Evolutionary conservation across 2,888 invertebrate genomes (phyloP).

Genomic region (Capitulum mitella): DNA sequence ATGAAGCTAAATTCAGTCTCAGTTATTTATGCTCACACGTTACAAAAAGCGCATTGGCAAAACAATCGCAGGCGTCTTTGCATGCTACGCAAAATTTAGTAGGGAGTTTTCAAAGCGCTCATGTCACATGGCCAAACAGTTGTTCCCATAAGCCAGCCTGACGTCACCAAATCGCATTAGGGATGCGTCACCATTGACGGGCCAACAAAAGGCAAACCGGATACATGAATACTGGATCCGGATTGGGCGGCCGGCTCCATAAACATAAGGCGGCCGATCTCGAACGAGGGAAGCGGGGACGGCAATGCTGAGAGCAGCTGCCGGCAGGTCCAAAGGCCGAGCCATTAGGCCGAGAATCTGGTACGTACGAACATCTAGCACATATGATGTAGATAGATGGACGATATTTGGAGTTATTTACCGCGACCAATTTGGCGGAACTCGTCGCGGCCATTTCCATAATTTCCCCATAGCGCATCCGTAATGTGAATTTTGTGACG

Average conservation of each 20-base stretch:
- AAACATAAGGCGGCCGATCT: constrained; percentile 2
- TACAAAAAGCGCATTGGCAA: too few species aligned
- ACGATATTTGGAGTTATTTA: neutral
- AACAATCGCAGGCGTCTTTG: too few species aligned
- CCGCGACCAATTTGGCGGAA: constrained; percentile 22
- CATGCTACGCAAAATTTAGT: too few species aligned
- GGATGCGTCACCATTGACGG: neutral
- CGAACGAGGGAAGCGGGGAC: too few species aligned
- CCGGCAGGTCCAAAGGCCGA: neutral
- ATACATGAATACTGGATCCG: neutral
- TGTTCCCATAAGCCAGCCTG: too few species aligned
- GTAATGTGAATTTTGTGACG: neutral
- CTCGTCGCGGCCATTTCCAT: neutral
- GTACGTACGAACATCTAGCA: neutral
- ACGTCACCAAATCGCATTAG: too few species aligned
- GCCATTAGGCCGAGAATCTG: constrained; percentile 3
- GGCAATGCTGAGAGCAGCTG: neutral
- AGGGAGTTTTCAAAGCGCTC: too few species aligned
- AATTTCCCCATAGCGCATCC: neutral
- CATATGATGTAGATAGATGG: neutral
- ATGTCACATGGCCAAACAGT: too few species aligned
- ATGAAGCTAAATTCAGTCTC: too few species aligned
- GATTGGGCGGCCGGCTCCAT: neutral
- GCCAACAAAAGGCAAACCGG: neutral
- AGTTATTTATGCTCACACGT: too few species aligned